Conservation (phyloP, 2,888 invertebrate genomes). For the Cheilosia pagana region DNA sequence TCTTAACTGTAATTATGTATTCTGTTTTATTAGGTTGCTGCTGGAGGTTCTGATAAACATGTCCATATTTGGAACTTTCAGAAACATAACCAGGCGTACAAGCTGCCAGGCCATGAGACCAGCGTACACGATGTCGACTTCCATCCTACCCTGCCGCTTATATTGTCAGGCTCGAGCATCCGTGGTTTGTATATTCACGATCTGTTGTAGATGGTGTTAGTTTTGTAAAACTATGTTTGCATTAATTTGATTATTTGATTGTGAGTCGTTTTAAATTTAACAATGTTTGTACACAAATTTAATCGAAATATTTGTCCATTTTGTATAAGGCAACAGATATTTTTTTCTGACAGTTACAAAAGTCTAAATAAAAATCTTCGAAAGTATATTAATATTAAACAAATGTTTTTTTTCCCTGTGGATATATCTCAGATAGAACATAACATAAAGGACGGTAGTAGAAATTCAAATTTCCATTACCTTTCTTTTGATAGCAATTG, state of each 20-base stretch:
- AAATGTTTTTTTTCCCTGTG: no score
- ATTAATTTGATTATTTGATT: no score
- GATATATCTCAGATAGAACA: no score
- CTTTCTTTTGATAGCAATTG: no score
- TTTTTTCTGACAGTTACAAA: no score
- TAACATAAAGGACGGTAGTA: no score
- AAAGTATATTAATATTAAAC: no score
- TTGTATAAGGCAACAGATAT: no score
- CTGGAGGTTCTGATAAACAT: constrained; percentile 95
- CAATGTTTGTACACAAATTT: neutral
- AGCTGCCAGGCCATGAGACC: constrained; percentile 97
- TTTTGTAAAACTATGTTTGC: neutral
- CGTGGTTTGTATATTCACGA: constrained; percentile 98
- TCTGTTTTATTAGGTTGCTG: neutral
- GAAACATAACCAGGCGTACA: neutral
- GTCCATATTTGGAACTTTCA: constrained; percentile 94
- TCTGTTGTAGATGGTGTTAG: constrained; percentile 85
- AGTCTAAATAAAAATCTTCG: no score
- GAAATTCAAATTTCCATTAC: no score
- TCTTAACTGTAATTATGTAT: neutral
- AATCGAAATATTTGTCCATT: no score
- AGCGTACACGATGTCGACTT: constrained; percentile 98
- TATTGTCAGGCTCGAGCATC: constrained; percentile 96
- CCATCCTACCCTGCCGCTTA: constrained; percentile 96
- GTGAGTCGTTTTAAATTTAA: no score